Evolutionary conservation across 2,888 invertebrate species (phyloP), one percentile per base, ranked within the genome.

Genomic region (Drosophila trichaetosa): DNA sequence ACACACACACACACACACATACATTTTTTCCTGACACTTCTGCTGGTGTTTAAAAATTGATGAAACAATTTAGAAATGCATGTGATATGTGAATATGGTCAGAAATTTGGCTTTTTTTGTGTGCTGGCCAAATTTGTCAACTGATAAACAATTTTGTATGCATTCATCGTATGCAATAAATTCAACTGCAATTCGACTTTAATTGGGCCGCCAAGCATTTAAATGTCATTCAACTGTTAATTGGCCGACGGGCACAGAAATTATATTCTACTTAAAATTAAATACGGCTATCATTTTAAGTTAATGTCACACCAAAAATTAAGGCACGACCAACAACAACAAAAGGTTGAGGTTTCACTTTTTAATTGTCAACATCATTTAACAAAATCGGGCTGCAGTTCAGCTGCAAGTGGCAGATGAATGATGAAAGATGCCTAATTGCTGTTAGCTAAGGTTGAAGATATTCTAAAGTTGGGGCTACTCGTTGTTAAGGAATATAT

Each of bases 161-260:
- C 62, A 76, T 48, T 76, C 75, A 54, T 78, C 75, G 73, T 86
- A 73, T 75, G 77, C 61, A 76, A 84, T 78, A 79, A 71, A 83
- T 69, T 69, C 71, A 24, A 24, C 48, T 69, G 66, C 64, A 69
- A 73, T 70, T 63, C 65, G 40, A 72, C 73, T 79, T 85, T 83
- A 88, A 87, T 83, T 86, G 76, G 74, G 7, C 21, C 24, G 36
- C n/a, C 33, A 57, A 51, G 38, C 78, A 83, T 90, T 89, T 76
- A 90, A 90, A 83, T 87, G 90, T 90, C 90, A 83, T 86, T 88
- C 89, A 90, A 88, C 87, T 70, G 65, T 80, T 86, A 87, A 87
- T 86, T 83, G 69, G 68, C 59, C 34, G 54, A 56, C 63, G 68
- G 65, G 61, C 68, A 59, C 48, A 63, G 61, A 76, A 87, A 73